phyloP scores from a whole-genome alignment of 2,888 invertebrate genomes.

The Ennomos quercinarius region DNA sequence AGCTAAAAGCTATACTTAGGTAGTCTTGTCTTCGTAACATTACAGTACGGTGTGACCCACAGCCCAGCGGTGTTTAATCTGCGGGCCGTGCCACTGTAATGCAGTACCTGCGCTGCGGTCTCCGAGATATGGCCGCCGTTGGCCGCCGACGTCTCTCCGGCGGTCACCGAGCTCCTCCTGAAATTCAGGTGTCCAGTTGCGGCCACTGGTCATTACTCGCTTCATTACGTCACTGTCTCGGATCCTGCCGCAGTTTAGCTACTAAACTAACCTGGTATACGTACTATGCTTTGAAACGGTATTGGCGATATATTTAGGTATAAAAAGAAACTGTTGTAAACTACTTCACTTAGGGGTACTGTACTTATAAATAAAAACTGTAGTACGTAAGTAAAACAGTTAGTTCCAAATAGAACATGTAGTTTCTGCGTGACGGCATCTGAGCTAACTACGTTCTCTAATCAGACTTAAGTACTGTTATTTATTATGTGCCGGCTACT shows the following conservation, averaged over 20 bases:
- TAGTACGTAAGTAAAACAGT: too few relatives aligned
- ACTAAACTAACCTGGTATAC: constrained; percentile 1
- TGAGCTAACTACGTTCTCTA: too few relatives aligned
- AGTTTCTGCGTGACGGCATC: too few relatives aligned
- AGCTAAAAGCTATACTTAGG: too few relatives aligned
- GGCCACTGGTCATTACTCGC: constrained; percentile 14
- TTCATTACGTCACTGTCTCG: constrained; percentile 24
- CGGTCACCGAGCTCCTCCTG: constrained; percentile 17
- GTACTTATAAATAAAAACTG: too few relatives aligned
- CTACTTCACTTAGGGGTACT: too few relatives aligned
- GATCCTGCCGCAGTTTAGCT: constrained; percentile 5
- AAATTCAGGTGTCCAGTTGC: constrained; percentile 18
- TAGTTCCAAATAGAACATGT: too few relatives aligned
- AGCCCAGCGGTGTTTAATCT: constrained; percentile 35
- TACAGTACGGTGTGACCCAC: constrained; percentile 13
- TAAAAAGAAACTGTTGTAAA: too few relatives aligned
- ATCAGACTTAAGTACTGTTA: too few relatives aligned
- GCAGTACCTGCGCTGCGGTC: constrained; percentile 35
- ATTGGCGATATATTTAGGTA: too few relatives aligned
- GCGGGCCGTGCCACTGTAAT: constrained; percentile 22
- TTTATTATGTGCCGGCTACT: too few relatives aligned
- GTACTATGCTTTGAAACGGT: too few relatives aligned
- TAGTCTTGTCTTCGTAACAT: not conserved
- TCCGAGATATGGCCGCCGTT: constrained; percentile 27
- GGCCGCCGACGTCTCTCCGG: constrained; percentile 23